Base-by-base conservation (phyloP, 2,113 vertebrate species). In the Ictalurus punctatus region DNA sequence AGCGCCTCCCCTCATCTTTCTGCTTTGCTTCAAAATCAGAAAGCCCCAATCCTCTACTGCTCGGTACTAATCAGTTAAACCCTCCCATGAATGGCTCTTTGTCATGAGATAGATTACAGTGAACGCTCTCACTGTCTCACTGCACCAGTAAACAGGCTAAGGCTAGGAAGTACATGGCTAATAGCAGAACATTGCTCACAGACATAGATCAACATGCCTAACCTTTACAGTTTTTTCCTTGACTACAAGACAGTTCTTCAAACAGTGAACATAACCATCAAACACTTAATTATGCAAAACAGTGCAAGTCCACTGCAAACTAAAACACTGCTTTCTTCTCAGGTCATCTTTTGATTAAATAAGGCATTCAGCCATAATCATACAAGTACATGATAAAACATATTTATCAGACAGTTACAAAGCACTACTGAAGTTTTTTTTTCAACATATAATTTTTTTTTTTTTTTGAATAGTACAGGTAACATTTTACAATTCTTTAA, bases 71-170 rank as follows among this genome's bases (percentile, higher is more conserved):
- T 96, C 95, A 94, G 92, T 94, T 95, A 95, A 96, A 95, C 93
- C 95, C 95, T 95, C 94, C 94, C 95, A 95, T 96, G 95, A 96
- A 96, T 95, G 94, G 95, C 94, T 95, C 96, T 96, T 96, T 96
- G 95, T 96, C 91, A 91, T 93, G 93, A 92, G 90, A 94, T 93
- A 95, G 94, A 95, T 96, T 96, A 96, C 94, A 95, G 94, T 96
- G 94, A 95, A 94, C 93, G 93, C 92, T 93, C 93, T 56, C 90
- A 93, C 91, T 79, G 54, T 25, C 71, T 87, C 87, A 71, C 58
- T 90, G 85, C 63, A 71, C 86, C 84, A 90, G 88, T 83, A 79
- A 91, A 74, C 74, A 85, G 80, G 80, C 63, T 56, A 73, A 34
- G 71, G 84, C 14, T 61, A 73, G 89, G 88, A 56, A 40, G 67